A percentile compares a stretch with the other conserved stretches of the same genome.
Evolutionary conservation across 2,888 invertebrate species (phyloP).

Genomic region (Latheticus oryzae): DNA sequence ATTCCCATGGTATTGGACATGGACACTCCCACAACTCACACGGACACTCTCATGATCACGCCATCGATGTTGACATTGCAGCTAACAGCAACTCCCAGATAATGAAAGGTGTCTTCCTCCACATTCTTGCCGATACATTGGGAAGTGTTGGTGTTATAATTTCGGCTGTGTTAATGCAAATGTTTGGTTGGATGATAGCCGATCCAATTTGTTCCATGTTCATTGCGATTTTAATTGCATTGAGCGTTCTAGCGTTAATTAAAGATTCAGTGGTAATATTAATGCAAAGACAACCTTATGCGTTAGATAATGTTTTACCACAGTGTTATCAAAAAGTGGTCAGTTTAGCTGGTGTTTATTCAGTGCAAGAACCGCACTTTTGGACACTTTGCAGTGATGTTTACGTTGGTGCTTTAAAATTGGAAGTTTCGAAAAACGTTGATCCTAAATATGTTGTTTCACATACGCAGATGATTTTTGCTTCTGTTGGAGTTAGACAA

Average conservation of each 20-base stretch:
- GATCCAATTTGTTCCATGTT: conserved; percentile 99
- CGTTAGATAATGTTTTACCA: conserved; percentile 84
- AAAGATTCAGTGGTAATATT: conserved; percentile 90
- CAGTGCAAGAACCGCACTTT: conserved; percentile 97
- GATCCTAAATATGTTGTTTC: conserved; percentile 93
- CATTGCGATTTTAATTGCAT: conserved; percentile 88
- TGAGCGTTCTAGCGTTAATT: conserved; percentile 86
- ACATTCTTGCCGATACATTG: conserved; percentile 95
- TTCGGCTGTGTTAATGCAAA: conserved; percentile 92
- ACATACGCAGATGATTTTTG: conserved; percentile 94
- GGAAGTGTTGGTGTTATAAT: conserved; percentile 94
- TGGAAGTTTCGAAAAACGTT: conserved; percentile 94
- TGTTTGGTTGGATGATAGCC: conserved; percentile 98
- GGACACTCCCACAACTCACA: conserved; percentile 70
- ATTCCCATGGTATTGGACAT: conserved; percentile 66
- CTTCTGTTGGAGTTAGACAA: conserved; percentile 90
- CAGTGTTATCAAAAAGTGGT: conserved; percentile 91
- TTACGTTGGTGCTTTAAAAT: conserved; percentile 91
- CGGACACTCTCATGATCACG: conserved; percentile 65
- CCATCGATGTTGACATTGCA: conserved; percentile 66
- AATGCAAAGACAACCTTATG: conserved; percentile 92
- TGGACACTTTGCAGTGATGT: conserved; percentile 97
- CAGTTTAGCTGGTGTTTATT: conserved; percentile 92
- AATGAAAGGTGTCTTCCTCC: conserved; percentile 96
- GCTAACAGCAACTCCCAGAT: conserved; percentile 80